Conservation (phyloP, 2,113 vertebrate species). For the rat (Rattus norvegicus) region GRCr8 NC_086026.1:93319001-93319500, state of each 20-base stretch:
- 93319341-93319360: neutral
- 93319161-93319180: neutral
- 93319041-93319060: neutral
- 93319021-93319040: neutral
- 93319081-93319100: neutral
- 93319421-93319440: neutral
- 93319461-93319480: neutral
- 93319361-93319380: neutral
- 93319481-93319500: neutral
- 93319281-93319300: too few relatives aligned
- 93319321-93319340: neutral
- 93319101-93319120: neutral
- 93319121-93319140: neutral
- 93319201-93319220: neutral
- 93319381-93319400: neutral
- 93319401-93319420: neutral
- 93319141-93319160: neutral
- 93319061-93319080: too few relatives aligned
- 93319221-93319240: too few relatives aligned
- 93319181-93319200: neutral
- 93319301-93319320: neutral
- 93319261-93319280: neutral
- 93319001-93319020: too few relatives aligned
- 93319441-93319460: neutral
- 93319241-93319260: too few relatives aligned